Conservation (phyloP, 2,888 invertebrate genomes). For the Cantharis rufa region DNA sequence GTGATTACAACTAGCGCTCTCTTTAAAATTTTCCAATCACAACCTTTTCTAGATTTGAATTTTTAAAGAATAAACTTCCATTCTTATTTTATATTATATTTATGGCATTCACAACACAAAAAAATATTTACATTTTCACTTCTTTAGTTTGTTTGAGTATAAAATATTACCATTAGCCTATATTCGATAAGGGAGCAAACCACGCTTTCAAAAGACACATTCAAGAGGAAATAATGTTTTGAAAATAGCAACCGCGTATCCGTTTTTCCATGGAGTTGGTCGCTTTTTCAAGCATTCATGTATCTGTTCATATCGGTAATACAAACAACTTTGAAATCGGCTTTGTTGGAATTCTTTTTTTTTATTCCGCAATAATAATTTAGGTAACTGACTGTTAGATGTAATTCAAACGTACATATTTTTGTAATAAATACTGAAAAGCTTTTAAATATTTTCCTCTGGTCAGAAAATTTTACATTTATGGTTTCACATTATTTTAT, state of each 20-base stretch:
- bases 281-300: conserved; percentile 21
- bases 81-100: background rate
- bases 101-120: background rate
- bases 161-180: conserved; percentile 47
- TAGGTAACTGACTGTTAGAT: background rate
- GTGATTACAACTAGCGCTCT: background rate
- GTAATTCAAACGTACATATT: background rate
- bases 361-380: conserved; percentile 6
- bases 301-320: conserved; percentile 21
- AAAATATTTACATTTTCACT: conserved; percentile 26
- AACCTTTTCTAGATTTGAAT: background rate
- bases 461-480: background rate
- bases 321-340: conserved; percentile 22
- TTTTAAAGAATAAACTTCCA: background rate
- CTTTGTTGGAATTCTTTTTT: conserved; percentile 14
- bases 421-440: background rate
- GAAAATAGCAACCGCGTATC: conserved; percentile 46
- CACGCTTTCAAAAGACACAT: conserved; percentile 47
- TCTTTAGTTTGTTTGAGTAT: conserved; percentile 25
- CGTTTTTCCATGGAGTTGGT: conserved; percentile 30
- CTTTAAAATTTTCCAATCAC: background rate
- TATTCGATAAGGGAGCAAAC: conserved; percentile 48
- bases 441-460: background rate
- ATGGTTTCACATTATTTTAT: background rate
- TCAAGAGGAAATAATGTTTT: conserved; percentile 51